Conservation (phyloP, 1,140 invertebrate species). For the Colletes gigas region DNA sequence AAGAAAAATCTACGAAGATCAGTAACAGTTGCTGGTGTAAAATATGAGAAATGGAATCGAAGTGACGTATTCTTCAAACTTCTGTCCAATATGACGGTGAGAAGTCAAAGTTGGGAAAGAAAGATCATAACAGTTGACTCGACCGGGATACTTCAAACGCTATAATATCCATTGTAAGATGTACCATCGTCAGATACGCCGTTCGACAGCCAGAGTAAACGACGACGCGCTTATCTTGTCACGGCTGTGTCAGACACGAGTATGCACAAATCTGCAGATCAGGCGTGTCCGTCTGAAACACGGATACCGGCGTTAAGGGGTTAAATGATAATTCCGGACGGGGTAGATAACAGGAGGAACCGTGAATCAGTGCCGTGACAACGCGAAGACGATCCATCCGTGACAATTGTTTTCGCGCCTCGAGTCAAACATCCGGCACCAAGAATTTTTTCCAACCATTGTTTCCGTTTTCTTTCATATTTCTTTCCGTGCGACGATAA, state of each 20-base stretch:
- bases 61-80: too few relatives aligned
- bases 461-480: slow-evolving; percentile 4
- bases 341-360: not conserved
- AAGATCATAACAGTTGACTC: too few relatives aligned
- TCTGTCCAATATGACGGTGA: too few relatives aligned
- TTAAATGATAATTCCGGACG: not conserved
- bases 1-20: too few relatives aligned
- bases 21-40: too few relatives aligned
- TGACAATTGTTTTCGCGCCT: not conserved
- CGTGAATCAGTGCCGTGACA: not conserved
- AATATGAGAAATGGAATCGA: too few relatives aligned
- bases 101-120: too few relatives aligned
- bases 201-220: not conserved
- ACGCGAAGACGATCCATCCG: not conserved
- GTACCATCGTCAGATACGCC: too few relatives aligned
- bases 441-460: not conserved
- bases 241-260: not conserved
- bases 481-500: slow-evolving; percentile 19
- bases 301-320: not conserved
- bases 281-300: not conserved
- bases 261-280: not conserved
- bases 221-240: not conserved
- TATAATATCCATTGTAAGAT: too few relatives aligned
- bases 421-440: too few relatives aligned
- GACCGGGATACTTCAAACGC: too few relatives aligned